Percentiles rank a stretch among this genome's conserved stretches.
Evolutionary conservation across 2,797 vertebrate genomes (phyloP).

Genomic region (Enteromius argenteus): DNA sequence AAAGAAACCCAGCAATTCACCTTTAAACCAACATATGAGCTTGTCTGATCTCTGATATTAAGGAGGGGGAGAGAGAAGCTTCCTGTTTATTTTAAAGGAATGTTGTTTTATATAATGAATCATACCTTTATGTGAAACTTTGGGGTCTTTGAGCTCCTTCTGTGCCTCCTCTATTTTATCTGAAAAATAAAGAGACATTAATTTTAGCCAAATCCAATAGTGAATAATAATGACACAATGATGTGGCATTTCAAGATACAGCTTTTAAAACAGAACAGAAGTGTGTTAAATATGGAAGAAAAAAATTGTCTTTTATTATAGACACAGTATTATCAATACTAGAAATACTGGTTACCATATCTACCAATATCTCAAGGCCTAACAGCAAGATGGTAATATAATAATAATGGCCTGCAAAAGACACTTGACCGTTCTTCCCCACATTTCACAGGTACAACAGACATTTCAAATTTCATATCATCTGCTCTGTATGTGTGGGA

Average conservation of each 20-base stretch:
- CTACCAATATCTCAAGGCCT: neutral
- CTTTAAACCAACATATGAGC: conserved; percentile 3
- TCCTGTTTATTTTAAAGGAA: conserved; percentile 18
- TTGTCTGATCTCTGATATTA: neutral
- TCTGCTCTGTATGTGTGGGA: conserved; percentile 61
- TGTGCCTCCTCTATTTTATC: conserved; percentile 99
- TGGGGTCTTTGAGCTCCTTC: conserved; percentile 94
- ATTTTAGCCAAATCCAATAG: conserved; percentile 29
- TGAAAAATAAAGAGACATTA: conserved; percentile 69
- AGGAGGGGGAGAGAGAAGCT: neutral
- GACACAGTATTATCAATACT: neutral
- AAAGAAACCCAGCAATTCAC: conserved; percentile 27
- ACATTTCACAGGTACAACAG: conserved; percentile 59
- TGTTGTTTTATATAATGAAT: conserved; percentile 13
- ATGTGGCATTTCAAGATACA: neutral
- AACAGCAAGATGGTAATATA: neutral
- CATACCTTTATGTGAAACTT: conserved; percentile 91
- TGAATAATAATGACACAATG: neutral
- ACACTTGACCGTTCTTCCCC: neutral
- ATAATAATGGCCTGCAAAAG: conserved; percentile 35
- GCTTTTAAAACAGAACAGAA: neutral
- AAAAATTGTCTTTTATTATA: neutral
- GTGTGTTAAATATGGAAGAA: neutral
- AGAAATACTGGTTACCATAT: neutral
- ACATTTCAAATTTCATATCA: conserved; percentile 43